Percentiles rank a stretch among this genome's conserved stretches.
Evolutionary conservation across 2,888 invertebrate species (phyloP).

Genomic region (Diplazon laetatorius): DNA sequence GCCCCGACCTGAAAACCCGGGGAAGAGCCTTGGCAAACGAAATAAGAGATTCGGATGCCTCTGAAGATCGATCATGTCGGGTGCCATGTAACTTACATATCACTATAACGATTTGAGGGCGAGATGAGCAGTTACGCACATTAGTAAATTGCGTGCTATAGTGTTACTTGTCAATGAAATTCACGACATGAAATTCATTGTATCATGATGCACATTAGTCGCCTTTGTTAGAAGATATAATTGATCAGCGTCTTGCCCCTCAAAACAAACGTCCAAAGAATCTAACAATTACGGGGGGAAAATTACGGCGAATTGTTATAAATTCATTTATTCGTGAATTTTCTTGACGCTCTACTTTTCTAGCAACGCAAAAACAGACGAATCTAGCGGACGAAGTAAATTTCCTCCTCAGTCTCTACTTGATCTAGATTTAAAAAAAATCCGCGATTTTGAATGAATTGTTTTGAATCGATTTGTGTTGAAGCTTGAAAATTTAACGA

Average conservation of each 20-base stretch:
- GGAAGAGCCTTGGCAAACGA: not conserved
- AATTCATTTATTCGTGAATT: too few relatives aligned
- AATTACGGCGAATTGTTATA: too few relatives aligned
- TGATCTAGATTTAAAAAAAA: not conserved
- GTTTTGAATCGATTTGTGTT: too few relatives aligned
- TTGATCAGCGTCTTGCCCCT: not conserved
- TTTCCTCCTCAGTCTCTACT: not conserved
- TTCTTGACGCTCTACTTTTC: too few relatives aligned
- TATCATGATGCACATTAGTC: conserved; percentile 1
- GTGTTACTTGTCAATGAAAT: conserved; percentile 11
- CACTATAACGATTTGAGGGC: not conserved
- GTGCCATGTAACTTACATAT: not conserved
- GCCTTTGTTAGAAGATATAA: conserved; percentile 1
- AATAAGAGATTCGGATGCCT: not conserved
- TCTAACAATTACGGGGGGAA: too few relatives aligned
- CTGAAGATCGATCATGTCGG: conserved; percentile 1
- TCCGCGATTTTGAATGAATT: too few relatives aligned
- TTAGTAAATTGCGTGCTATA: conserved; percentile 27
- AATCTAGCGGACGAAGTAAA: too few relatives aligned
- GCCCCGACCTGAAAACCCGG: conserved; percentile 46
- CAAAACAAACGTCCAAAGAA: not conserved
- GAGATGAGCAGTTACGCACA: conserved; percentile 3
- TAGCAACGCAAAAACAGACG: too few relatives aligned
- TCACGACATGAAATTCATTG: conserved; percentile 10
- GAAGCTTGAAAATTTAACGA: too few relatives aligned